Evolutionary conservation across 2,113 vertebrate species (phyloP).

Genomic region (Rhinoptilus africanus): DNA sequence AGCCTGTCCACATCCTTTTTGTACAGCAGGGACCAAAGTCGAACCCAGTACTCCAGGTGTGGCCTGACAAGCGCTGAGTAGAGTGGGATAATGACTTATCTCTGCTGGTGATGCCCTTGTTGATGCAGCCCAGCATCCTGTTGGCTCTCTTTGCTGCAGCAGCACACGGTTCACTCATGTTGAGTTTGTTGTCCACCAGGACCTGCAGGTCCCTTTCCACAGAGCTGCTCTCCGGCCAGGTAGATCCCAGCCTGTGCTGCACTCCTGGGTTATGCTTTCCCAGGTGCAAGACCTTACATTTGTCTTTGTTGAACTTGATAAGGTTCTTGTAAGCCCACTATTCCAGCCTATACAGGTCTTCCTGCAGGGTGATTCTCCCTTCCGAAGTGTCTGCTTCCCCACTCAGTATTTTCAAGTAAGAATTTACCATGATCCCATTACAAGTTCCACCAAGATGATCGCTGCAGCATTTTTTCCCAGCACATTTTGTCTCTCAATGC

Average conservation of each 20-base stretch:
- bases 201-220: background rate
- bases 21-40: background rate
- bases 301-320: background rate
- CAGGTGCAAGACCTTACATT: background rate
- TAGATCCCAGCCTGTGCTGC: background rate
- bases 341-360: background rate
- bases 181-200: background rate
- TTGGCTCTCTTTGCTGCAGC: background rate
- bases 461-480: background rate
- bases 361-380: background rate
- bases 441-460: background rate
- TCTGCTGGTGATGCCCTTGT: background rate
- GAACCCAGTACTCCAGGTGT: background rate
- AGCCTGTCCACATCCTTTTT: background rate
- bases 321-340: background rate
- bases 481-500: background rate
- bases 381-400: background rate
- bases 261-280: background rate
- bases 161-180: background rate
- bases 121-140: background rate
- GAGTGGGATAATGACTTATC: background rate
- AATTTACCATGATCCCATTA: background rate
- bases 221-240: background rate
- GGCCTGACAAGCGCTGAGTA: background rate
- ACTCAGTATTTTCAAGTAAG: background rate